phyloP scores from a whole-genome alignment of 2,888 invertebrate species.

The Noctua janthe region DNA sequence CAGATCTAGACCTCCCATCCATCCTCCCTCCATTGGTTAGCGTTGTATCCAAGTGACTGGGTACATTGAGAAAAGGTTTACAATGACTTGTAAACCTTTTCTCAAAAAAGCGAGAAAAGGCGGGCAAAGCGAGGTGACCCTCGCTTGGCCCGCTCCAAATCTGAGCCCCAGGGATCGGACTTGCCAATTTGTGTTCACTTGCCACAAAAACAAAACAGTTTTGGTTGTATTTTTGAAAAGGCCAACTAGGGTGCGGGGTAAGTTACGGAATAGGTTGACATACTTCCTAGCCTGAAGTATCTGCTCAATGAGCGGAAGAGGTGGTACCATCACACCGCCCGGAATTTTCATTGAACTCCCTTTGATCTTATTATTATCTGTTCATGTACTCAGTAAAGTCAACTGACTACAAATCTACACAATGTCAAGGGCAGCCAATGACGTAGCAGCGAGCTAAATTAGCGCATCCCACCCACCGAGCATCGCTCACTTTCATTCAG shows the following conservation, averaged over 20 bases:
- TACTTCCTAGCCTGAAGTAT: not conserved
- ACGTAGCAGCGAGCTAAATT: conserved; percentile 56
- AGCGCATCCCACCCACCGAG: conserved; percentile 59
- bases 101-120: no score
- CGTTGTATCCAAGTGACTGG: not conserved
- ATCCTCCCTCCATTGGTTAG: no score
- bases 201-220: not conserved
- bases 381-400: conserved; percentile 12
- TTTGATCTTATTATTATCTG: conserved; percentile 18
- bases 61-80: not conserved
- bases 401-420: conserved; percentile 28
- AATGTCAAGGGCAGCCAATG: conserved; percentile 67
- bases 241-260: not conserved
- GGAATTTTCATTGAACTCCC: conserved; percentile 11
- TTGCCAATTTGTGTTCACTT: not conserved
- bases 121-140: no score
- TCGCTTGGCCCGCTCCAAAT: not conserved
- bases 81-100: no score
- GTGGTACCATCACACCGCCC: not conserved
- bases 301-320: not conserved
- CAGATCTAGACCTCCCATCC: no score
- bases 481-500: conserved; percentile 66
- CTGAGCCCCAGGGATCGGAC: not conserved
- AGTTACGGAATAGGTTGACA: not conserved
- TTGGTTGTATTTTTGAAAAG: not conserved